These are phyloP conservation scores for Pedionomus torquatus DNA, from an alignment of 2,113 vertebrate genomes.

Conservation along the genomic window DNA sequence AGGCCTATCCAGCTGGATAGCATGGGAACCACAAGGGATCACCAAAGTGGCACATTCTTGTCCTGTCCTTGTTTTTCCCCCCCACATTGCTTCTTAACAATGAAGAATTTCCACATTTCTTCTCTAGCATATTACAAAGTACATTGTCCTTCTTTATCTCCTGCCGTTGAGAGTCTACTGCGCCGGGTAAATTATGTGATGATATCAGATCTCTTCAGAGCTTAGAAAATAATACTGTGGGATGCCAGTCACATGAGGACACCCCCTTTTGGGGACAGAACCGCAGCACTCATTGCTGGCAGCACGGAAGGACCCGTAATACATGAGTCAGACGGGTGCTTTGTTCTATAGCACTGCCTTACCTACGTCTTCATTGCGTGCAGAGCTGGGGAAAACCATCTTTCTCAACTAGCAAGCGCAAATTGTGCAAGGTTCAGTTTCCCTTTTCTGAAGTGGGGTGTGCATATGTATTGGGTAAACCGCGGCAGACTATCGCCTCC, in stretches of 20 bases:
- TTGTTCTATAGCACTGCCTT: neutral
- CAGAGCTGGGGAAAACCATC: neutral
- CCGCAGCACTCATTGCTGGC: neutral
- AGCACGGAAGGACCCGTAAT: fast-evolving
- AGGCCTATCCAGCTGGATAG: neutral
- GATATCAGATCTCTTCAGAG: neutral
- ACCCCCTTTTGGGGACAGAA: neutral
- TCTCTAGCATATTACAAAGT: neutral
- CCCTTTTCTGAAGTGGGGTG: neutral
- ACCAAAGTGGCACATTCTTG: fast-evolving
- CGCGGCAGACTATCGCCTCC: fast-evolving
- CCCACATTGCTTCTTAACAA: neutral
- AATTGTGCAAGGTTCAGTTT: neutral
- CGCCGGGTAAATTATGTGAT: neutral
- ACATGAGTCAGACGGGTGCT: neutral
- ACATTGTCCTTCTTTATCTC: neutral
- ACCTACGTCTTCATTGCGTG: fast-evolving
- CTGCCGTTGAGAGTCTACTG: neutral
- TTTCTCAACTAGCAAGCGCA: neutral
- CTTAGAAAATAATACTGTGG: neutral
- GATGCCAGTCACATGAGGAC: neutral
- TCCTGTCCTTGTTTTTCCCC: neutral
- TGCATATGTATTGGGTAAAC: fast-evolving
- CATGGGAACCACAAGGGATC: neutral
- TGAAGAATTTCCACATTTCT: neutral